Evolutionary conservation across 2,113 vertebrate species (phyloP).

Genomic region (Antennarius striatus): DNA sequence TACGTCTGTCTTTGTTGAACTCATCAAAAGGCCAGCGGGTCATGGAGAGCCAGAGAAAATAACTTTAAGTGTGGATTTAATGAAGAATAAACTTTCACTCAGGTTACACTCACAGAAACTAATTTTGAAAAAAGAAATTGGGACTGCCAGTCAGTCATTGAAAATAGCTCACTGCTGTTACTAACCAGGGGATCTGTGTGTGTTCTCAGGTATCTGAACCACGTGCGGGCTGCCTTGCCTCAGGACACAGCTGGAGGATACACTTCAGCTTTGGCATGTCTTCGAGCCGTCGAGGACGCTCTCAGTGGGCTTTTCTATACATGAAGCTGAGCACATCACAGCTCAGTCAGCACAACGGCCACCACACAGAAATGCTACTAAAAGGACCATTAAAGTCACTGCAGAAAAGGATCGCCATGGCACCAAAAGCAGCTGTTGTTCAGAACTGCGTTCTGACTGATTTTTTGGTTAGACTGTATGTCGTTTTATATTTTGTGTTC

Average conservation of each 20-base stretch:
- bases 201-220: slow-evolving; percentile 90
- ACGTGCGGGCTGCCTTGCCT: slow-evolving; percentile 87
- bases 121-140: slow-evolving; percentile 29
- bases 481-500: slow-evolving; percentile 40
- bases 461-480: slow-evolving; percentile 3
- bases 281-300: slow-evolving; percentile 94
- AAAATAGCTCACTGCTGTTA: slow-evolving; percentile 40
- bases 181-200: slow-evolving; percentile 44
- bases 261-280: slow-evolving; percentile 89
- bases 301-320: slow-evolving; percentile 90
- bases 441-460: not conserved
- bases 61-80: slow-evolving; percentile 58
- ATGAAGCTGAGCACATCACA: slow-evolving; percentile 31
- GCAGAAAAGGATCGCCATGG: not conserved
- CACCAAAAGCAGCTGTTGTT: not conserved
- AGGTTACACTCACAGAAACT: slow-evolving; percentile 42
- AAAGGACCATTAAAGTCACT: slow-evolving; percentile 32
- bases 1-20: slow-evolving; percentile 50
- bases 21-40: slow-evolving; percentile 58
- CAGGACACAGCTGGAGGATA: slow-evolving; percentile 97
- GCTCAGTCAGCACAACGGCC: not conserved
- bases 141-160: slow-evolving; percentile 44
- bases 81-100: slow-evolving; percentile 56
- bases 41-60: slow-evolving; percentile 46
- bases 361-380: slow-evolving; percentile 7